Evolutionary conservation across 2,113 vertebrate species (phyloP).

Genomic region (Trochalopteron elliotii): DNA sequence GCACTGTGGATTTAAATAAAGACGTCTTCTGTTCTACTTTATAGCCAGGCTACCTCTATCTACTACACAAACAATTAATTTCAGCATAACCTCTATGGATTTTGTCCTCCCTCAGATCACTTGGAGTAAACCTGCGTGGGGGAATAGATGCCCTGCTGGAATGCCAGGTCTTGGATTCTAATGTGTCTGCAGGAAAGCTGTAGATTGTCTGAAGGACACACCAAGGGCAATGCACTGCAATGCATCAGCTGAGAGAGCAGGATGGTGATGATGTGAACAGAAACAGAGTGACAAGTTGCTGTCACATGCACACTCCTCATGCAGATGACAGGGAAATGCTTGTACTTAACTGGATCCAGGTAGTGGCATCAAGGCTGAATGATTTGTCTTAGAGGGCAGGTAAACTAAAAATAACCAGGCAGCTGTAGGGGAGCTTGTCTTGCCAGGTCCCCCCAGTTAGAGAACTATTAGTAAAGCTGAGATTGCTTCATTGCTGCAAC

Average conservation of each 20-base stretch:
- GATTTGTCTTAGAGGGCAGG: not conserved
- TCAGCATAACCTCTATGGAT: not conserved
- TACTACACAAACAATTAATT: fast-evolving
- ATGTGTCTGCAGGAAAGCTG: not conserved
- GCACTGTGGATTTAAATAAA: not conserved
- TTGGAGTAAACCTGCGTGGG: not conserved
- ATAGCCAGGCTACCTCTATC: not conserved
- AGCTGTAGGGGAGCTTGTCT: not conserved
- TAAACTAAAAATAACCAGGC: not conserved
- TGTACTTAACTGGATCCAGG: not conserved
- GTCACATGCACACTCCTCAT: not conserved
- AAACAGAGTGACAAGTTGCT: not conserved
- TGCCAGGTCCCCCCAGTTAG: not conserved
- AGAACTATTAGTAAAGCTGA: not conserved
- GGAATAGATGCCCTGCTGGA: not conserved
- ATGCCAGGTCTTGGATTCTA: not conserved
- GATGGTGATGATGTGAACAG: not conserved
- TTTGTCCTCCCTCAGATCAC: not conserved
- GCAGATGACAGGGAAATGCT: not conserved
- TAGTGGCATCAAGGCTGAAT: not conserved
- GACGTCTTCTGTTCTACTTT: fast-evolving
- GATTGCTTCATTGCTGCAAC: not conserved
- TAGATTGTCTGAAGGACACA: not conserved
- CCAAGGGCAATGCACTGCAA: not conserved
- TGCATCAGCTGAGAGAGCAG: not conserved